Conservation (phyloP, 2,888 invertebrate genomes). For the Nebria salina region DNA sequence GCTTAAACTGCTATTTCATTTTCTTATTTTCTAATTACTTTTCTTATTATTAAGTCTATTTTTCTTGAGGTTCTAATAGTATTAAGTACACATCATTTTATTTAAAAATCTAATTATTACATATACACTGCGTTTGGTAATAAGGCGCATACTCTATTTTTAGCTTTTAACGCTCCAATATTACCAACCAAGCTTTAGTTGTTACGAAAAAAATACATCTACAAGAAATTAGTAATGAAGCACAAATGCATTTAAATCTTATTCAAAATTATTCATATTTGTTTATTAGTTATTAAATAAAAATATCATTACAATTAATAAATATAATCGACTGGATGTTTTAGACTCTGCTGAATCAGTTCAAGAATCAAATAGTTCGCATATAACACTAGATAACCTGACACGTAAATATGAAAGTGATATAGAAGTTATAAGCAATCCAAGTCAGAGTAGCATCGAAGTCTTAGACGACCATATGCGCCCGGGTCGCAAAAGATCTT, state of each 20-base stretch:
- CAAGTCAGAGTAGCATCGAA: conserved; percentile 77
- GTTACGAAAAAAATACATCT: background rate
- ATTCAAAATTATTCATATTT: background rate
- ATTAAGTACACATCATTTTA: background rate
- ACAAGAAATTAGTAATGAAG: background rate
- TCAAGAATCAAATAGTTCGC: conserved; percentile 59
- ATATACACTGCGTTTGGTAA: no score
- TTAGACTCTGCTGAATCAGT: conserved; percentile 63
- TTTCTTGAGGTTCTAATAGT: background rate
- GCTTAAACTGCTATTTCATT: conserved; percentile 8
- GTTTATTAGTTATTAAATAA: no score
- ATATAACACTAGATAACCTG: conserved; percentile 61
- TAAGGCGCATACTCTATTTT: no score
- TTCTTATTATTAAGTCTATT: background rate
- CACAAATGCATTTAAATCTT: background rate
- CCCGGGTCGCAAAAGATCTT: conserved; percentile 62
- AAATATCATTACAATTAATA: no score
- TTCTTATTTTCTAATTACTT: background rate
- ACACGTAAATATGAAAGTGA: conserved; percentile 69
- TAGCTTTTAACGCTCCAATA: no score
- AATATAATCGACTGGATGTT: background rate
- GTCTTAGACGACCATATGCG: conserved; percentile 64
- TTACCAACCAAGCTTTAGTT: no score
- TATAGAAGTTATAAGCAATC: conserved; percentile 75
- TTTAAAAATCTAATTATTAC: no score